Evolutionary conservation across 2,113 vertebrate species (phyloP).

Genomic region (Pungitius pungitius): DNA sequence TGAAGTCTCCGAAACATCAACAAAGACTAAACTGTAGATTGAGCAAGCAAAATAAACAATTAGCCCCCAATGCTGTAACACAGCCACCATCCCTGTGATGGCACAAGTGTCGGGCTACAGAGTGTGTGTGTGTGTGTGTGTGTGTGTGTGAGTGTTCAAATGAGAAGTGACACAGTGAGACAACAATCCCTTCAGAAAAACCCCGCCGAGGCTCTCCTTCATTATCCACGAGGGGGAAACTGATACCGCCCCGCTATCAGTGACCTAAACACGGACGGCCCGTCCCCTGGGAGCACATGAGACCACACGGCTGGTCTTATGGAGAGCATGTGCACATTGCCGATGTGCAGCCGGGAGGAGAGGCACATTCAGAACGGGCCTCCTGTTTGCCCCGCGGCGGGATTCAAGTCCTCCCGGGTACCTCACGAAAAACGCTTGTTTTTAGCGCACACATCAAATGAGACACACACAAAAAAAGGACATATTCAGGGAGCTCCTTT

Average conservation of each 20-base stretch:
- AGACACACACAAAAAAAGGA: background rate
- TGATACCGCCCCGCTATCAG: slow-evolving; percentile 15
- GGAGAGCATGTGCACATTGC: slow-evolving; percentile 26
- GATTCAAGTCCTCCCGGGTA: background rate
- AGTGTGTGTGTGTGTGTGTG: background rate
- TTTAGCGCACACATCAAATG: background rate
- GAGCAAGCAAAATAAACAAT: background rate
- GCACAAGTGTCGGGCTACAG: no score
- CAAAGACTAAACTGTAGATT: background rate
- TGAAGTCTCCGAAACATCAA: background rate
- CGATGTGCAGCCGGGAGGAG: background rate
- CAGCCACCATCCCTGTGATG: background rate
- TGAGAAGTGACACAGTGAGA: background rate
- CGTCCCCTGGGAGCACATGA: slow-evolving; percentile 16
- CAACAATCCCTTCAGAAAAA: background rate
- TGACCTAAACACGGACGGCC: slow-evolving; percentile 31
- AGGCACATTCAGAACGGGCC: slow-evolving; percentile 25
- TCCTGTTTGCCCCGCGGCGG: slow-evolving; percentile 42
- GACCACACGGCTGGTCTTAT: slow-evolving; percentile 18
- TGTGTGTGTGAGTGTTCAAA: background rate
- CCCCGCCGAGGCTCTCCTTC: slow-evolving; percentile 18
- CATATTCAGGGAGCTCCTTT: background rate
- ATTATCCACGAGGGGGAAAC: slow-evolving; percentile 53
- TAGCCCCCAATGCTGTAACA: background rate
- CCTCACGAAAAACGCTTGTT: background rate